A percentile compares a stretch with the other conserved stretches of the same genome.
These are phyloP conservation scores for Kryptopterus vitreolus DNA, from an alignment of 2,797 vertebrate genomes.

Conservation along the genomic window DNA sequence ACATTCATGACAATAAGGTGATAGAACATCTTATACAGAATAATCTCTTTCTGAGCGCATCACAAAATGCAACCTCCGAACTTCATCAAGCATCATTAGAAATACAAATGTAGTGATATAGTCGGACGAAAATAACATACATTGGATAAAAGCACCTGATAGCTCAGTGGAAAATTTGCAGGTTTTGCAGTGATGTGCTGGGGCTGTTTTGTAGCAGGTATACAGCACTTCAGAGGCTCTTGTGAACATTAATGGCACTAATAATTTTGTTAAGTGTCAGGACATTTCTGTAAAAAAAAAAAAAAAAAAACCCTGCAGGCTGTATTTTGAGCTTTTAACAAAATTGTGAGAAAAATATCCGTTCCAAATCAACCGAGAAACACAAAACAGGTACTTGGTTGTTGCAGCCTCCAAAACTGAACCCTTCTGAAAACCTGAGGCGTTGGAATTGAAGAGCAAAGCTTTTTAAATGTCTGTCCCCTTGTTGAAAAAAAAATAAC, in stretches of 20 bases:
- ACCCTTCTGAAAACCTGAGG: not conserved
- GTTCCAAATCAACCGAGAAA: not conserved
- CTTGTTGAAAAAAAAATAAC: not conserved
- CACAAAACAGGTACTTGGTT: not conserved
- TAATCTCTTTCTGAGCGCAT: not conserved
- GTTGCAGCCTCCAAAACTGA: not conserved
- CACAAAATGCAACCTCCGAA: not conserved
- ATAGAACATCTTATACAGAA: not conserved
- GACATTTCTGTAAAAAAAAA: too few relatives aligned
- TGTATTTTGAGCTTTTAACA: not conserved
- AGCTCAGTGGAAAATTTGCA: not conserved
- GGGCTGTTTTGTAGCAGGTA: not conserved
- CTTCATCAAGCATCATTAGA: not conserved
- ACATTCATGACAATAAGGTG: not conserved
- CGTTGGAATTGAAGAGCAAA: not conserved
- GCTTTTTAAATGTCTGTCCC: not conserved
- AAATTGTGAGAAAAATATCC: not conserved
- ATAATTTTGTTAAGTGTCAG: not conserved
- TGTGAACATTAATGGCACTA: not conserved
- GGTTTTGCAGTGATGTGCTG: too few relatives aligned
- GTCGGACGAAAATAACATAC: not conserved
- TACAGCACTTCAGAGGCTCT: not conserved
- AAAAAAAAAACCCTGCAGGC: not conserved
- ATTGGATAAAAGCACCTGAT: not conserved
- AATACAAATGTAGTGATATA: not conserved